A percentile compares a stretch with the other conserved stretches of the same genome.
These are phyloP conservation scores for Lepus europaeus DNA, from an alignment of 2,113 vertebrate genomes.

Conservation along the genomic window DNA sequence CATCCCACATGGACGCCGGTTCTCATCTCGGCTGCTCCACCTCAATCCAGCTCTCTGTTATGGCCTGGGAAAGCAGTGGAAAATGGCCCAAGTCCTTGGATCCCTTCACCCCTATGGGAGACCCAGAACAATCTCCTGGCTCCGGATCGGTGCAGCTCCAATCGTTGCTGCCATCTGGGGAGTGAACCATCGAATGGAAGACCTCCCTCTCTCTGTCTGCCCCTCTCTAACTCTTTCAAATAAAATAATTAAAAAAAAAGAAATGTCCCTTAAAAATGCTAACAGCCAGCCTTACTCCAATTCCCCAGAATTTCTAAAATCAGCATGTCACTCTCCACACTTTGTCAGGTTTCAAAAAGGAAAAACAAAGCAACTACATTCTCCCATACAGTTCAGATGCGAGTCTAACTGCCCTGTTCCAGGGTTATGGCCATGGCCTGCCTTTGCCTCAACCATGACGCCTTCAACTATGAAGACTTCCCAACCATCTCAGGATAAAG, in stretches of 20 bases:
- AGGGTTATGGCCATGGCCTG: not conserved
- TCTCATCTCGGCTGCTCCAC: no score
- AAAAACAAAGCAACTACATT: not conserved
- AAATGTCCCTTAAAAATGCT: not conserved
- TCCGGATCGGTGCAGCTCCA: no score
- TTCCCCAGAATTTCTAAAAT: slow-evolving; percentile 39
- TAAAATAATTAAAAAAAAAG: not conserved
- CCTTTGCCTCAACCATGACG: not conserved
- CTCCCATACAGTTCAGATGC: not conserved
- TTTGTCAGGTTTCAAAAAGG: slow-evolving; percentile 1
- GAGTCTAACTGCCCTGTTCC: not conserved
- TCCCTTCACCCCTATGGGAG: no score
- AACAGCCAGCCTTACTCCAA: not conserved
- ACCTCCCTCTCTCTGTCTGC: no score
- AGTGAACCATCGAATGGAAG: no score
- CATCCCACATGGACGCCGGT: no score
- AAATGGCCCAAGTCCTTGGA: no score
- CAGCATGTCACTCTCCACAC: not conserved
- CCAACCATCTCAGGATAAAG: not conserved
- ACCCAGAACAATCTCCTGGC: no score
- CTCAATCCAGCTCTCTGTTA: no score
- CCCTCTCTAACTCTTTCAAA: no score
- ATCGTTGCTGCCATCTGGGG: no score
- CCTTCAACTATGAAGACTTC: not conserved
- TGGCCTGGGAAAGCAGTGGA: no score